phyloP scores from a whole-genome alignment of 2,888 invertebrate genomes.

The Drosophila mulleri region DNA sequence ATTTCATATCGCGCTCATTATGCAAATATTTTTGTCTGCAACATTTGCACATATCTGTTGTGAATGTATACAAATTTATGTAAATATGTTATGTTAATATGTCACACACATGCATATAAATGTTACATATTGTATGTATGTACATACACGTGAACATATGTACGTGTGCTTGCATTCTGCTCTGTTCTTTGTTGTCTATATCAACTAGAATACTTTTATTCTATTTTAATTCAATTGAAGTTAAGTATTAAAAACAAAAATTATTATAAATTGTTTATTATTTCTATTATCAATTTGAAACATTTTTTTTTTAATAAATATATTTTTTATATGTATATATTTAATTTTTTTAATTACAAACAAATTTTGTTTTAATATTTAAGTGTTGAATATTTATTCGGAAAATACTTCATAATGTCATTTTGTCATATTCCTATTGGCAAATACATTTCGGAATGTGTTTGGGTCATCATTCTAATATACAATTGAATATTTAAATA shows the following conservation, averaged over 20 bases:
- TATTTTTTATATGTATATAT: too few relatives aligned
- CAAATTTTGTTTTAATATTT: too few relatives aligned
- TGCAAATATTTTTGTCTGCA: conserved; percentile 37
- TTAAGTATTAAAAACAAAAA: too few relatives aligned
- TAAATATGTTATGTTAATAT: conserved; percentile 8
- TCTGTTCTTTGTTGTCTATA: background rate
- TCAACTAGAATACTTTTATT: background rate
- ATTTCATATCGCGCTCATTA: conserved; percentile 60
- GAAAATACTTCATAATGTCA: too few relatives aligned
- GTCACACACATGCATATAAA: background rate
- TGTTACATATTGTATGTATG: background rate
- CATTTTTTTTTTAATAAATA: too few relatives aligned
- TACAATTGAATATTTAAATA: background rate
- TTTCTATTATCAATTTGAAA: too few relatives aligned
- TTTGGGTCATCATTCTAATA: too few relatives aligned
- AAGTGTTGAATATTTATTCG: too few relatives aligned
- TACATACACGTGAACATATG: background rate
- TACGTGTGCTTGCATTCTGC: background rate
- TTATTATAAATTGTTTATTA: too few relatives aligned
- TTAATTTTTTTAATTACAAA: too few relatives aligned
- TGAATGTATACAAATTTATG: background rate
- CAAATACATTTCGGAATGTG: too few relatives aligned
- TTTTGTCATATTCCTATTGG: too few relatives aligned
- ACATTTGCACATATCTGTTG: conserved; percentile 17
- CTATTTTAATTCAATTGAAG: background rate